Percentiles rank a stretch among this genome's conserved stretches.
Conservation (phyloP, 2,797 vertebrate genomes). For the Aeoliscus strigatus region DNA sequence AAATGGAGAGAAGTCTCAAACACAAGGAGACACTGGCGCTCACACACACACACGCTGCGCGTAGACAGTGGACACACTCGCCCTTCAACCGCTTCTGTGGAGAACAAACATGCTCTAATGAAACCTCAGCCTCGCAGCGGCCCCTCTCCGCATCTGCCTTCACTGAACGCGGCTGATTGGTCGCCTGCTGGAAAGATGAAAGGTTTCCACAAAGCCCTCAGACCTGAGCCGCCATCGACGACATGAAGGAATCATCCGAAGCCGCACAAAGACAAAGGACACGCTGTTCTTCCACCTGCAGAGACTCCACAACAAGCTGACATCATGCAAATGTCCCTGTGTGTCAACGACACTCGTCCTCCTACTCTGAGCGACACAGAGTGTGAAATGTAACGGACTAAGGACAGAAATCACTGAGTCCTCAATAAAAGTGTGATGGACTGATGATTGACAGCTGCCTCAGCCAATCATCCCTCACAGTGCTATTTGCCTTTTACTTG, state of each 20-base stretch:
- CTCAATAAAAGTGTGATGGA: no score
- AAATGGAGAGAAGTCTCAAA: no score
- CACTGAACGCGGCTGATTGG: no score
- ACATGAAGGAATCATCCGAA: constrained; percentile 1
- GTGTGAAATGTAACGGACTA: constrained; percentile 4
- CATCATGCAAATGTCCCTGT: not conserved
- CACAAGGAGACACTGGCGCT: no score
- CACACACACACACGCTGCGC: no score
- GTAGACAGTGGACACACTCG: no score
- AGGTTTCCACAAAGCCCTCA: constrained; percentile 7
- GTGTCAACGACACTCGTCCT: constrained; percentile 4
- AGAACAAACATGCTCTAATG: no score
- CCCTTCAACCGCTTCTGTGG: no score
- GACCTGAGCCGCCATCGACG: constrained; percentile 8
- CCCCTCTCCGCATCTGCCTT: no score
- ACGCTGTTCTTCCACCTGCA: not conserved
- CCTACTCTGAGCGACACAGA: constrained; percentile 9
- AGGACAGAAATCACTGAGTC: no score
- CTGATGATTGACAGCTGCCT: constrained; percentile 13
- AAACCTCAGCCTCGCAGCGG: constrained; percentile 2
- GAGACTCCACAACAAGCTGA: constrained; percentile 7
- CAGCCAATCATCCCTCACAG: constrained; percentile 1
- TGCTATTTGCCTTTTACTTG: not conserved
- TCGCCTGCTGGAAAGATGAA: not conserved
- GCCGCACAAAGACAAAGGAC: not conserved